Evolutionary conservation across 2,797 vertebrate genomes (phyloP).

Genomic region (Thripadectes ignobilis): DNA sequence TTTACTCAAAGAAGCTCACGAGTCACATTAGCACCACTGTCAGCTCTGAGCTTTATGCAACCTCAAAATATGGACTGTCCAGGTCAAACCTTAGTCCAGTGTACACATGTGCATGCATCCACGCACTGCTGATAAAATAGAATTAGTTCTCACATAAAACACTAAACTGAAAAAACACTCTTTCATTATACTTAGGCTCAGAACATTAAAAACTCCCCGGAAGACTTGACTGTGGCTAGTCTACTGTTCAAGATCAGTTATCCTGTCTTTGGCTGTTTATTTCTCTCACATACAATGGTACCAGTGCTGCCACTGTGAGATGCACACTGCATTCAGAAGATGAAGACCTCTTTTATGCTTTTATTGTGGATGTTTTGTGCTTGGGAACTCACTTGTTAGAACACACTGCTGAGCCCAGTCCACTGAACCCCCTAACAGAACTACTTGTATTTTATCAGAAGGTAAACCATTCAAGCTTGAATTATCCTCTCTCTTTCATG

Average conservation of each 20-base stretch:
- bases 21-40: not conserved
- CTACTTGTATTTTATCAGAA: not conserved
- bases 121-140: not conserved
- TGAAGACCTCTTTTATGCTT: not conserved
- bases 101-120: not conserved
- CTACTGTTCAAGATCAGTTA: not conserved
- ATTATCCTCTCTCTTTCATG: not conserved
- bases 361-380: not conserved
- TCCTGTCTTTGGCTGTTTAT: not conserved
- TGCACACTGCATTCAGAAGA: not conserved
- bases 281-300: not conserved
- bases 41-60: not conserved
- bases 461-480: not conserved
- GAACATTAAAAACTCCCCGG: not conserved
- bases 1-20: not conserved
- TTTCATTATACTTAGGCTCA: not conserved
- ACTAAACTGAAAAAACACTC: not conserved
- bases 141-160: not conserved
- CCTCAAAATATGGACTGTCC: not conserved
- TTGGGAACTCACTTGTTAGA: not conserved
- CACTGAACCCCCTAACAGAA: not conserved
- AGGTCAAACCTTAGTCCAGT: not conserved
- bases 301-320: not conserved
- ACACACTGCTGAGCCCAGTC: not conserved
- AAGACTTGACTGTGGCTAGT: not conserved